Evolutionary conservation across 2,797 vertebrate genomes (phyloP), one percentile per base, ranked within the genome.

Genomic region (Pangasius djambal): DNA sequence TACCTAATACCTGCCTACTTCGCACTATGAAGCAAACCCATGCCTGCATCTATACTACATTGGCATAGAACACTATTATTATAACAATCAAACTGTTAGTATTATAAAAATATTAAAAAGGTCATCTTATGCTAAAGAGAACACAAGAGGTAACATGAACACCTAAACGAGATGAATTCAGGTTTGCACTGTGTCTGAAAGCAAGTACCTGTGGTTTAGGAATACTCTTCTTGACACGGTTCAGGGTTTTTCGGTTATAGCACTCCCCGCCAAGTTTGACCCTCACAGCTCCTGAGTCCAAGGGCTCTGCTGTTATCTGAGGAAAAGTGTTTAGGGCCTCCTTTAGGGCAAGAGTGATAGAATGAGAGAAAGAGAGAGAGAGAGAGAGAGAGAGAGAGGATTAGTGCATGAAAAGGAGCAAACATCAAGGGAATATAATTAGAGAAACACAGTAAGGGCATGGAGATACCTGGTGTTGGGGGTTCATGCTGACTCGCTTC

Each of bases 191-290:
- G 22, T 61, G 37, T 67, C 20, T 15, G 18, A 37, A 44, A 72
- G 22, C 20, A 48, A 31, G 55, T 87, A 97, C 98, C 97, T 98
- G 98, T 94, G 97, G 97, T 94, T 97, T 97, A 91, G 97, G 96
- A 90, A 97, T 95, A 90, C 94, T 97, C 96, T 97, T 97, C 94
- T 98, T 98, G 91, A 98, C 96, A 92, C 97, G 96, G 95, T 97
- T 98, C 92, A 98, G 97, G 3, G 97, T 98, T 94, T 98, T 98
- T 65, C 98, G 97, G 93, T 98, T 98, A 94, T 98, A 98, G 89
- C 97, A 97, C 18, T 98, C 97, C 28, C 98, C 98, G 0, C 96
- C 96, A 0, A 97, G 95, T 89, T 97, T 96, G 89, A 98, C 95
- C 92, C 95, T 96, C 91, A 97, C 97, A 0, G 95, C 94, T 69